A percentile compares a stretch with the other conserved stretches of the same genome.
These are phyloP conservation scores for Clamator glandarius DNA, from an alignment of 2,797 vertebrate species.

Conservation along the genomic window DNA sequence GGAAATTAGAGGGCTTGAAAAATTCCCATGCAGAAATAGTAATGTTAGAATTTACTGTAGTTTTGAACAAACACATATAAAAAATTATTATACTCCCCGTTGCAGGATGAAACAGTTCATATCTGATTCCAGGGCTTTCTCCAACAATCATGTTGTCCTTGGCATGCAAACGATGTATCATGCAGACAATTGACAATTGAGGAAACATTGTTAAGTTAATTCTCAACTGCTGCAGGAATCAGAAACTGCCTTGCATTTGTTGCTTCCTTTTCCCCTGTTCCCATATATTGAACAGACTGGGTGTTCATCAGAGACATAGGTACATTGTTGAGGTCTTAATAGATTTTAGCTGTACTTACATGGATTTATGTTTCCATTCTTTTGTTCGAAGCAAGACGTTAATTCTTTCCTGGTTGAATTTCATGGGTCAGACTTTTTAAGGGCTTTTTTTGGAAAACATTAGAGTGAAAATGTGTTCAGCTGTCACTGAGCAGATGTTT, in stretches of 20 bases:
- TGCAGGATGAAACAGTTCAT: background rate
- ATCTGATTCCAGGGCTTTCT: background rate
- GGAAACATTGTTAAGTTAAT: background rate
- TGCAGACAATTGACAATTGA: background rate
- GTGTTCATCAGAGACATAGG: background rate
- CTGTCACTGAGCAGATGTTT: background rate
- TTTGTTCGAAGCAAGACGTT: background rate
- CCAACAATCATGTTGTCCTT: background rate
- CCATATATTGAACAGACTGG: background rate
- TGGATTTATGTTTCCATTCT: background rate
- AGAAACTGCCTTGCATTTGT: background rate
- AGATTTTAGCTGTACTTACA: background rate
- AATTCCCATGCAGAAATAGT: background rate
- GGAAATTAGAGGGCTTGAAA: background rate
- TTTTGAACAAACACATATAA: background rate
- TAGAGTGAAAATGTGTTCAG: background rate
- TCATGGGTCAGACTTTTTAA: background rate
- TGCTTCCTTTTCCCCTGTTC: background rate
- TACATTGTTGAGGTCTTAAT: background rate
- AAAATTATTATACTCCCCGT: background rate
- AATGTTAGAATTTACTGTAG: background rate
- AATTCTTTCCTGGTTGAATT: background rate
- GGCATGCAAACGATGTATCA: background rate
- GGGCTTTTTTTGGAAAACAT: background rate
- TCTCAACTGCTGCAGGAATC: background rate